Base-by-base conservation (phyloP, 2,113 vertebrate genomes). In the Holacanthus passer region DNA sequence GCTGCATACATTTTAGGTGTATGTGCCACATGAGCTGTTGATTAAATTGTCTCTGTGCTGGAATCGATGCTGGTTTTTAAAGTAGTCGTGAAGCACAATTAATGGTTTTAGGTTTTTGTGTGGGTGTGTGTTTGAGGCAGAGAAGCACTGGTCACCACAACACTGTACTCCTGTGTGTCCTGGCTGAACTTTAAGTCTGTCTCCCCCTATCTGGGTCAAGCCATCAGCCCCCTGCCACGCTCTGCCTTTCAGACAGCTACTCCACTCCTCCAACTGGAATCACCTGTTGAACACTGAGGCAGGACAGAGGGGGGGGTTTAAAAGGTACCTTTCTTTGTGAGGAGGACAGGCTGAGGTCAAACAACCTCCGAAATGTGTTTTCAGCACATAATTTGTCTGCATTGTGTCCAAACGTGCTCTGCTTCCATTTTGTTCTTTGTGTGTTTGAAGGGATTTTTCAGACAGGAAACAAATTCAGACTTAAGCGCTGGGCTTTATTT, bases 201-300 rank as follows among this genome's bases (percentile, higher is more conserved):
- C 63, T 84, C 24, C 31, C 22, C 37, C 22, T 67, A 88, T 89
- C 79, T 93, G 78, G 88, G 88, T 91, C 88, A 90, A 50, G 71
- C 78, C 77, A 83, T 87, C 71, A 79, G 50, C 50, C 77, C 50
- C 87, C 81, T 47, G 22, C 79, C 24, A 32, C 1, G 53, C 75
- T 75, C 58, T 73, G 77, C 77, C 81, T 88, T 85, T 87, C 85
- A 90, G 69, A 88, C 62, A 45, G 55, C 45, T 58, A 72, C 66
- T 71, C 69, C 6, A 19, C 77, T 5, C 4, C 69, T 65, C 63
- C 39, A 69, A 43, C 72, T 32, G 24, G 27, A 80, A 64, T 79
- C 69, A 87, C 81, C 81, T 82, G 67, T 87, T 75, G 71, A 89
- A 81, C 31, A 87, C 27, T 22, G 76, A 83, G 39, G 58, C 20